Evolutionary conservation across 2,113 vertebrate genomes (phyloP).

Genomic region (Mystacornis crossleyi): DNA sequence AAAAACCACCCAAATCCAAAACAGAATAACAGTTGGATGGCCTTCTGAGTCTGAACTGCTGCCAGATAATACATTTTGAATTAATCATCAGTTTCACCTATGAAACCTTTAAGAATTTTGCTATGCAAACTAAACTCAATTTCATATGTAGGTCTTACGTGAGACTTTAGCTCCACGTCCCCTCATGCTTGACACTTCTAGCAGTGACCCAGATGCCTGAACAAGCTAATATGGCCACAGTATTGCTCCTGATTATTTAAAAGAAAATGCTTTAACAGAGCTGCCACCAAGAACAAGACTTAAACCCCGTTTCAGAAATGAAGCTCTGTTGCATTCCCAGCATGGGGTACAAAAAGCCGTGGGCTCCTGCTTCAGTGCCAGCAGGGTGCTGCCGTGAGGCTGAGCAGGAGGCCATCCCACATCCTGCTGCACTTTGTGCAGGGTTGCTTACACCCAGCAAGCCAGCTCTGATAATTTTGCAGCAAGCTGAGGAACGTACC

Average conservation of each 20-base stretch:
- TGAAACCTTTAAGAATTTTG: not conserved
- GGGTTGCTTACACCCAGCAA: not conserved
- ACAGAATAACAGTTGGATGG: not conserved
- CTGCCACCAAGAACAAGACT: not conserved
- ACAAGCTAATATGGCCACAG: not conserved
- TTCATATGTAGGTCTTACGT: accelerated
- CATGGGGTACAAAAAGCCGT: accelerated
- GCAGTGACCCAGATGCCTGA: not conserved
- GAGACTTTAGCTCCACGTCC: accelerated
- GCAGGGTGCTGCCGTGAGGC: accelerated
- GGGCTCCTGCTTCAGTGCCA: not conserved
- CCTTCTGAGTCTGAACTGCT: not conserved
- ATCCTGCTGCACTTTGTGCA: not conserved
- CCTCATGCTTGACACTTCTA: accelerated
- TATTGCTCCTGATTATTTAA: not conserved
- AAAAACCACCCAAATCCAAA: not conserved
- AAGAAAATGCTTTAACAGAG: not conserved
- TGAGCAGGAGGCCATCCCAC: not conserved
- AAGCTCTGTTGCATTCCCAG: not conserved
- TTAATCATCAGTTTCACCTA: not conserved
- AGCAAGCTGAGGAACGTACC: not conserved
- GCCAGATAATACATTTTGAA: not conserved
- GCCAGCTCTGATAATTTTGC: not conserved
- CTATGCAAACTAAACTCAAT: not conserved
- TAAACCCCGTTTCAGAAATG: not conserved